phyloP scores from a whole-genome alignment of 2,113 vertebrate genomes.

The Muntiacus reevesi region DNA sequence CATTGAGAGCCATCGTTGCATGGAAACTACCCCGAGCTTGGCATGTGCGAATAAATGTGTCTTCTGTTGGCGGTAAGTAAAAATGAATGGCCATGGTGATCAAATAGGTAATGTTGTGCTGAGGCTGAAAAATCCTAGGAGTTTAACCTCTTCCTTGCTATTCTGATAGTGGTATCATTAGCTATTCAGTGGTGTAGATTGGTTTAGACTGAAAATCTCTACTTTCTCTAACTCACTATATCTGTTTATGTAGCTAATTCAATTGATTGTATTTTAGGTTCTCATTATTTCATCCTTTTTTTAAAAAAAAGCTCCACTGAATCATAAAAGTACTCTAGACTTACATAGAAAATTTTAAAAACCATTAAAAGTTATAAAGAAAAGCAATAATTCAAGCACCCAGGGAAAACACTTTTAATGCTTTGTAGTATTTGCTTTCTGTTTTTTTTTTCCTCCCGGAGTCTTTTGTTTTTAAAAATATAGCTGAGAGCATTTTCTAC shows the following conservation, averaged over 20 bases:
- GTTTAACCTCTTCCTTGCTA: neutral
- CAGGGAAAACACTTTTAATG: neutral
- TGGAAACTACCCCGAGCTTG: constrained; percentile 96
- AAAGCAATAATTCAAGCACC: neutral
- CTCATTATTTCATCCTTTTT: neutral
- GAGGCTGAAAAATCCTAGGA: neutral
- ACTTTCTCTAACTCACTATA: neutral
- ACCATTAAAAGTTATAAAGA: neutral
- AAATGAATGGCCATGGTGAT: neutral
- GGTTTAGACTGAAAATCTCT: neutral
- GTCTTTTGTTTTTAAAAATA: neutral
- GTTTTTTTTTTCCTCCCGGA: neutral
- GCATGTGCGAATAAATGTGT: constrained; percentile 97
- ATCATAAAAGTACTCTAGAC: neutral
- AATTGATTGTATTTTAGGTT: neutral
- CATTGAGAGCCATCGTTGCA: constrained; percentile 96
- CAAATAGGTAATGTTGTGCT: neutral
- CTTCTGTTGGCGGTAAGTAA: constrained; percentile 95
- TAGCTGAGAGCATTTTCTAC: neutral
- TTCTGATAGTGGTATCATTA: neutral
- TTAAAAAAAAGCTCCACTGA: neutral
- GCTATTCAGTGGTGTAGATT: neutral
- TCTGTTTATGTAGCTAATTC: neutral
- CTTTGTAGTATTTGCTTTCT: neutral
- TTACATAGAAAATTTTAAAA: neutral